Base-by-base conservation (phyloP, 2,888 invertebrate species). In the Rapana venosa region DNA sequence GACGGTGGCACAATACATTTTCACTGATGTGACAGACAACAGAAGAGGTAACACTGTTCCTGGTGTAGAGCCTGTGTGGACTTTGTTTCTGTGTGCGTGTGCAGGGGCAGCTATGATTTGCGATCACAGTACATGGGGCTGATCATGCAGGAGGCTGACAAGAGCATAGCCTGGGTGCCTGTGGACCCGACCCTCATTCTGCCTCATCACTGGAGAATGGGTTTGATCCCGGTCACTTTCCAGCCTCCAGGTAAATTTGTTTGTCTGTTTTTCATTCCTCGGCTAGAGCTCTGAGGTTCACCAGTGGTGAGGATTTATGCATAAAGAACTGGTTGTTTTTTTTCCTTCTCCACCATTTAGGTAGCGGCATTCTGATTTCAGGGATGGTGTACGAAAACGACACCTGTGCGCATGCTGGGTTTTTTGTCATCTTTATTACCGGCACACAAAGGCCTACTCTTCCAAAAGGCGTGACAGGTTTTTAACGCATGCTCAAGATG, bases 171-270 rank as follows among this genome's bases (percentile, higher is more conserved):
- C 30, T 95, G 94, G 94, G 88, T 94, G 32, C 95, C 95, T n/a
- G 91, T 95, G 32, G 94, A 95, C 89, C 92, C 94, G 13, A 93
- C 90, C 2, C 81, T 94, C 13, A 90, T 94, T 35, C 91, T 94
- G 79, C 93, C 93, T 0, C 92, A 92, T 35, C 94, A 95, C 88
- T 90, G 92, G 70, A 91, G 91, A 56, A 85, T 92, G 70, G 91
- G 93, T 26, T 90, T 94, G 32, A 93, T 95, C 30, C 95, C 95
- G 13, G 94, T 94, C 32, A 95, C 94, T 11, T 95, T 93, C 89
- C 92, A 93, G 70, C 94, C 95, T 2, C 92, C 92, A 93, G 94
- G 94, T 94, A 90, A 47, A 47, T 8, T 89, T 36, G 66, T 35
- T 70, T 79, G 32, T 30, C 58, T 47, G n/a, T 88, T 26, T 8